Conservation (phyloP, 64 coral and sea anemone species). For the Actinia tenebrosa region DNA sequence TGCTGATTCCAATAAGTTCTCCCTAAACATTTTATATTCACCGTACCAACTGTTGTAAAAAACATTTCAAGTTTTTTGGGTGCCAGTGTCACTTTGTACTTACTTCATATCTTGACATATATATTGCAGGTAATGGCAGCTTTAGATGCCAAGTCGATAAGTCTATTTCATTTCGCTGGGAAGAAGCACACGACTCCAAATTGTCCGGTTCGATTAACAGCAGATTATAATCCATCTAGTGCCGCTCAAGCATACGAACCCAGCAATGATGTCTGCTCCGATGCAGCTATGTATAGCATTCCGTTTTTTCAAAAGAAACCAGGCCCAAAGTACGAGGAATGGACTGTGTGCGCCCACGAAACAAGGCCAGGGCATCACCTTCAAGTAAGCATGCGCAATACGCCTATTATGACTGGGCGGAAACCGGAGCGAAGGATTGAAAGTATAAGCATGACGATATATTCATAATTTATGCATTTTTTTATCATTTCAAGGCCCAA, state of each 20-base stretch:
- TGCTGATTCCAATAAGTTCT: too few species aligned
- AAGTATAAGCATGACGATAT: too few species aligned
- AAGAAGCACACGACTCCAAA: slow-evolving; percentile 67
- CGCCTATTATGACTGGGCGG: neutral
- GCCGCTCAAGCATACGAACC: slow-evolving; percentile 42
- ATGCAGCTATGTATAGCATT: slow-evolving; percentile 30
- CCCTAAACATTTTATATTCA: too few species aligned
- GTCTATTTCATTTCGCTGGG: slow-evolving; percentile 75
- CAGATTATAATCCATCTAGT: slow-evolving; percentile 67
- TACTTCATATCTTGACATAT: neutral
- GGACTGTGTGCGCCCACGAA: slow-evolving; percentile 59
- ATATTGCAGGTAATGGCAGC: slow-evolving; percentile 57
- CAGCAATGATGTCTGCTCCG: slow-evolving; percentile 8
- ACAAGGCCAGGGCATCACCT: slow-evolving; percentile 62
- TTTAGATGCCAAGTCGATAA: slow-evolving; percentile 60
- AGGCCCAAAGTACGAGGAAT: slow-evolving; percentile 53
- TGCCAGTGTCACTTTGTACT: too few species aligned
- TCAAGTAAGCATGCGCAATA: slow-evolving; percentile 32
- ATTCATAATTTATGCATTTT: neutral
- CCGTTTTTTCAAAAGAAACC: slow-evolving; percentile 67
- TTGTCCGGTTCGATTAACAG: slow-evolving; percentile 52
- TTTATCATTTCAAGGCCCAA: neutral
- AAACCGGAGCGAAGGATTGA: neutral
- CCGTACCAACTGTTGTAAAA: too few species aligned
- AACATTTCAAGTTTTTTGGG: too few species aligned